Conservation (phyloP, 1,140 invertebrate species). For the Dysdera silvatica region DNA sequence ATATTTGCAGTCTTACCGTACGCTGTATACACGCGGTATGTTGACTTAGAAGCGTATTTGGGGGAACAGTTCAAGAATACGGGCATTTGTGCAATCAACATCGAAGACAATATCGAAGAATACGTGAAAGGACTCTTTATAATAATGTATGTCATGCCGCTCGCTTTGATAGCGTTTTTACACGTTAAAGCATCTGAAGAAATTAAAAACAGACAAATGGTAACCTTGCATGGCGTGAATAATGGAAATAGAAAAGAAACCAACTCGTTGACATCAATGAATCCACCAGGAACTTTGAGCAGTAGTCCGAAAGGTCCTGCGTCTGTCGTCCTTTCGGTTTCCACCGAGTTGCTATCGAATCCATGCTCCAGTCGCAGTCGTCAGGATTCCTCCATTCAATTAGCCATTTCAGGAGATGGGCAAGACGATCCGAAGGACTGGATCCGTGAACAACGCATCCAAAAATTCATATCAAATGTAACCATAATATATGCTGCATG, state of each 20-base stretch:
- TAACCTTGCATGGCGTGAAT: conserved; percentile 11
- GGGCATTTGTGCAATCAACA: conserved; percentile 43
- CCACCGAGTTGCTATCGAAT: conserved; percentile 49
- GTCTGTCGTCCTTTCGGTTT: conserved; percentile 42
- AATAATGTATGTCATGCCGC: conserved; percentile 56
- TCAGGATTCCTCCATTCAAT: not conserved
- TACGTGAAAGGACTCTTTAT: conserved; percentile 45
- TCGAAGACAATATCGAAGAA: conserved; percentile 43
- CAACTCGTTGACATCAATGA: not conserved
- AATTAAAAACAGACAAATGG: conserved; percentile 48
- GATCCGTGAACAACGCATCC: conserved; percentile 55
- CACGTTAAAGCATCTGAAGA: conserved; percentile 56
- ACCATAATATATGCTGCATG: conserved; percentile 57
- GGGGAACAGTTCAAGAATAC: conserved; percentile 34
- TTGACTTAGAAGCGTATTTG: conserved; percentile 55
- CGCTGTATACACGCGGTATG: conserved; percentile 62
- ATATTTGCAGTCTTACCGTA: conserved; percentile 62
- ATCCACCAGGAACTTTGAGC: not conserved
- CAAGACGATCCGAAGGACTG: conserved; percentile 57
- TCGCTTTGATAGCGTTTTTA: conserved; percentile 55
- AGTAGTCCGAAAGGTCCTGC: conserved; percentile 39
- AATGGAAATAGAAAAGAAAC: not conserved
- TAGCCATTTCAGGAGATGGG: conserved; percentile 35
- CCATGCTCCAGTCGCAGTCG: conserved; percentile 37
- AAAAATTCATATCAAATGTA: conserved; percentile 59